Base-by-base conservation (phyloP, 2,888 invertebrate species). In the Piscicola geometra region DNA sequence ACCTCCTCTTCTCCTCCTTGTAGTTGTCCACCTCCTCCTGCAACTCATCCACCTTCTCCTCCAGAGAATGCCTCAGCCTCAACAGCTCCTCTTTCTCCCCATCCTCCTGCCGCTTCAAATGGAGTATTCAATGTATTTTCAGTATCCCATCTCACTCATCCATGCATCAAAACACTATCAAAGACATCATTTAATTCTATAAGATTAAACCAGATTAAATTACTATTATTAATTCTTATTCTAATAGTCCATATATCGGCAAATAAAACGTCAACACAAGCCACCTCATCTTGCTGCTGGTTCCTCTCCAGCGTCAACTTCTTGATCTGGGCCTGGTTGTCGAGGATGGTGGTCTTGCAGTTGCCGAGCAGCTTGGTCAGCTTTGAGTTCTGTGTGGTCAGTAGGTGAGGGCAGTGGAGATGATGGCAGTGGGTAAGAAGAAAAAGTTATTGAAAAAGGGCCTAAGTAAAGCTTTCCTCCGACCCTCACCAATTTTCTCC, bases 301-400 rank as follows among this genome's bases (percentile, higher is more conserved):
- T 52, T 25, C 25, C 41, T 71, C 33, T 71, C 71, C n/a, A 36
- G n/a, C 30, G 41, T 33, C 36, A 73, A n/a, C 28, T 64, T 30
- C n/a, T 73, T 73, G 60, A 73, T 73, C 28, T 73, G 60, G 15
- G 56, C 73, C 32, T 64, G 32, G 41, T 73, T 60, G 35, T 64
- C 56, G 32, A 73, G 41, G 15, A 73, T 73, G 35, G 60, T 73
- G 35, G 73, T 56, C 64, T 73, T 73, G 73, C 73, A 73, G 64
- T 64, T 73, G 64, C 73, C 35, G 28, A 73, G 64, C 64, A 73
- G 33, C 33, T 35, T 35, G 0, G 73, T 50, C 64, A 73, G 32
- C 73, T 73, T 73, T 1, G 28, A n/a, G 15, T 41, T 70, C 70
- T 70, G 28, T 3, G 41, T 9, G 28, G 75, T 18, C 76, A 47